A percentile compares a stretch with the other conserved stretches of the same genome.
Conservation (phyloP, 2,888 invertebrate genomes). For the Acanthopleura granulata region DNA sequence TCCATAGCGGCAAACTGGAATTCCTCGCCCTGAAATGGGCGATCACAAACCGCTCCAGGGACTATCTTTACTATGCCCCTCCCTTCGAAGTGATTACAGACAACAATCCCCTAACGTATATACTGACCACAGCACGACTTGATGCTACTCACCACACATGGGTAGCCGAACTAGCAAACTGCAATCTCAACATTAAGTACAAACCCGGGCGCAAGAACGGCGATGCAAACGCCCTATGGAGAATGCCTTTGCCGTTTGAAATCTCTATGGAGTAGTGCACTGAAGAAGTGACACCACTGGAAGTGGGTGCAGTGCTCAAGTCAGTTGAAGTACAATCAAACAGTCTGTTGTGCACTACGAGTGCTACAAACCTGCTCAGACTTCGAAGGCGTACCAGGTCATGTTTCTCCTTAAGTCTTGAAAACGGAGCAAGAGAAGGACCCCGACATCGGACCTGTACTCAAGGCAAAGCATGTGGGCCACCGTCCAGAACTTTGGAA, state of each 20-base stretch:
- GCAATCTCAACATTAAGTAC: not conserved
- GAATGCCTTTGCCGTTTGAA: not conserved
- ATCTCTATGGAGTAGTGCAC: not conserved
- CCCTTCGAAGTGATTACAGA: constrained; percentile 11
- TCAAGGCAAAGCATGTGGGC: not conserved
- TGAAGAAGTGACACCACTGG: not conserved
- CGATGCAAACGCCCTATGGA: not conserved
- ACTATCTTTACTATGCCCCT: constrained; percentile 22
- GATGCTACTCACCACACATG: too few species aligned
- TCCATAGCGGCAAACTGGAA: constrained; percentile 21
- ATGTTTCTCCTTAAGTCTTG: not conserved
- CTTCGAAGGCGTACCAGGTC: not conserved
- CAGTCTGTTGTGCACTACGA: not conserved
- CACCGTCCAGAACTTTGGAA: not conserved
- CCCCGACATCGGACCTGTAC: not conserved
- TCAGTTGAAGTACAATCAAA: not conserved
- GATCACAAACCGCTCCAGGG: constrained; percentile 23
- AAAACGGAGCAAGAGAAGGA: not conserved
- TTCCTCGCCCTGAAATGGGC: constrained; percentile 31
- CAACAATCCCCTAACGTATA: too few species aligned
- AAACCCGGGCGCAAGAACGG: not conserved
- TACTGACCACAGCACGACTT: too few species aligned
- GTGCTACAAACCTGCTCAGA: not conserved
- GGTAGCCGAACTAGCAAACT: too few species aligned
- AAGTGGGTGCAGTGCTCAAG: too few species aligned